Evolutionary conservation across 2,797 vertebrate genomes (phyloP).

Genomic region (Varecia variegata): DNA sequence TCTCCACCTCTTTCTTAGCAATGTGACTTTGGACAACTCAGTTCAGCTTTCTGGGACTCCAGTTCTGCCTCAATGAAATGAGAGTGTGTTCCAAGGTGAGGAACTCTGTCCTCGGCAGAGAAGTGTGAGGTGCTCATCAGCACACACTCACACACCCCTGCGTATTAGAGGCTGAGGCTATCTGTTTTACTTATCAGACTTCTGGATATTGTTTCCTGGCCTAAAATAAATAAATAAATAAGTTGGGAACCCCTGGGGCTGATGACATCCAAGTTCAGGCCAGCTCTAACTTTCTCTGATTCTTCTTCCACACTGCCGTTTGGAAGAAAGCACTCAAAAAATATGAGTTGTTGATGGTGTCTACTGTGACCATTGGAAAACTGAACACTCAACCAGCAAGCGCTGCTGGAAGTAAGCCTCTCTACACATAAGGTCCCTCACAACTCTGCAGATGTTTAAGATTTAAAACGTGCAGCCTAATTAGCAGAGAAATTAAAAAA

Average conservation of each 20-base stretch:
- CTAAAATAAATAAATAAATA: not conserved
- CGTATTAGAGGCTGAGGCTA: not conserved
- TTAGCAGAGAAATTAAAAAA: conserved; percentile 24
- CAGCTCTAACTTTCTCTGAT: conserved; percentile 23
- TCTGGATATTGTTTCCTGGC: not conserved
- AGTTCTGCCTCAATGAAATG: not conserved
- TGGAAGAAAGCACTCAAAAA: not conserved
- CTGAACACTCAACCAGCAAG: not conserved
- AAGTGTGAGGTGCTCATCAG: not conserved
- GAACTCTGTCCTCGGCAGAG: not conserved
- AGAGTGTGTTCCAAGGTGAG: not conserved
- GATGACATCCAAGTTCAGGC: not conserved
- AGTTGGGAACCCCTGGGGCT: not conserved
- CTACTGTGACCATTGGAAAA: not conserved
- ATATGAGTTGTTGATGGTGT: not conserved
- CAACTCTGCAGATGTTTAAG: conserved; percentile 29
- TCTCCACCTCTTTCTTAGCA: not conserved
- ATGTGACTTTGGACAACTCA: not conserved
- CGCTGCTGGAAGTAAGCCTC: conserved; percentile 45
- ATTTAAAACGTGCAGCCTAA: conserved; percentile 50
- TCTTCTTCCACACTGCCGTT: not conserved
- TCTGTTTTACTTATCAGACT: not conserved
- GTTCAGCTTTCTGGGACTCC: not conserved
- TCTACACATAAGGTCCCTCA: not conserved
- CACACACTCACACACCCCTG: not conserved